Conservation (phyloP, 2,888 invertebrate species). For the Ornithoptera priamus region DNA sequence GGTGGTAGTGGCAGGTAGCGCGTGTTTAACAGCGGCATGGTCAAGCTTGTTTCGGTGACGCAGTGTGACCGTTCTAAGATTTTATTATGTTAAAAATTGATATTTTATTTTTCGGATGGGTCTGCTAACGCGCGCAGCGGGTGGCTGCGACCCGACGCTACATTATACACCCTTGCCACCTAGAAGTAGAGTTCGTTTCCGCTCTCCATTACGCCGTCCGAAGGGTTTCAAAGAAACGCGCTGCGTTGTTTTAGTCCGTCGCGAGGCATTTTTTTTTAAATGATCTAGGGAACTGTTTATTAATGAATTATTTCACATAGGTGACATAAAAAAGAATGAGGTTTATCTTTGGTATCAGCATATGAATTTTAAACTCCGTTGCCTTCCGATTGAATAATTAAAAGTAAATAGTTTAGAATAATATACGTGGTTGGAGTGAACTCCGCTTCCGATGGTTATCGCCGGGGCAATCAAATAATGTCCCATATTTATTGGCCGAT, state of each 20-base stretch:
- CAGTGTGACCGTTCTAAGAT: constrained; percentile 74
- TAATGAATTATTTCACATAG: constrained; percentile 39
- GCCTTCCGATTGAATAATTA: constrained; percentile 39
- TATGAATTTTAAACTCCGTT: no score
- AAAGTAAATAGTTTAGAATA: constrained; percentile 10
- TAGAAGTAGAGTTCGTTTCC: constrained; percentile 45
- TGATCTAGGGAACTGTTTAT: constrained; percentile 54
- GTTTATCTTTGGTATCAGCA: constrained; percentile 6
- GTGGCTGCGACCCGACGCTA: constrained; percentile 44
- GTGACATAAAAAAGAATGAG: constrained; percentile 18
- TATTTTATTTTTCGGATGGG: constrained; percentile 75
- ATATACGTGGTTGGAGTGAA: no score
- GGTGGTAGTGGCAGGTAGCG: constrained; percentile 43
- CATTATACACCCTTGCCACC: constrained; percentile 45
- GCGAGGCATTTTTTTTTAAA: constrained; percentile 54
- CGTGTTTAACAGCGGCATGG: constrained; percentile 34
- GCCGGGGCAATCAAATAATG: constrained; percentile 55
- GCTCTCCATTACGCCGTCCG: constrained; percentile 39
- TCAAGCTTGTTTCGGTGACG: constrained; percentile 54
- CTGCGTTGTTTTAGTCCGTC: constrained; percentile 58
- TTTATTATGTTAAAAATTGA: constrained; percentile 77
- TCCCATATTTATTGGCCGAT: constrained; percentile 62
- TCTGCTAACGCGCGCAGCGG: constrained; percentile 76
- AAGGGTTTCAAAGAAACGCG: constrained; percentile 67
- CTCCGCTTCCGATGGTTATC: constrained; percentile 40